A percentile compares a stretch with the other conserved stretches of the same genome.
Conservation (phyloP, 1,140 invertebrate genomes). For the Formica exsecta region DNA sequence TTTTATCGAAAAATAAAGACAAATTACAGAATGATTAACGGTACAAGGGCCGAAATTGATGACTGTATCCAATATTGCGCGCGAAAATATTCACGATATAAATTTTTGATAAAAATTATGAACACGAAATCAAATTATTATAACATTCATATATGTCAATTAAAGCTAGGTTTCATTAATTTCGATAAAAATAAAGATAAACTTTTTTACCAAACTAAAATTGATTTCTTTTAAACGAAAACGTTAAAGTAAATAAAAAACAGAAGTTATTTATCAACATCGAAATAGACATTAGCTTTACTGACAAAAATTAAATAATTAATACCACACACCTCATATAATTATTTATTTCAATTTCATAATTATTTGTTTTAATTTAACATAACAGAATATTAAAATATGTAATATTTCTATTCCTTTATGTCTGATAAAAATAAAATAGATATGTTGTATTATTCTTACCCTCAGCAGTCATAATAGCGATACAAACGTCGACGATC, state of each 20-base stretch:
- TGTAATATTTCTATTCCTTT: not conserved
- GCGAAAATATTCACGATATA: not conserved
- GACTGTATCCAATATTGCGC: not conserved
- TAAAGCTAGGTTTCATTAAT: not conserved
- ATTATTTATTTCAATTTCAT: not conserved
- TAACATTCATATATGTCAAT: not conserved
- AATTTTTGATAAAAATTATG: not conserved
- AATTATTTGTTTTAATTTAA: not conserved
- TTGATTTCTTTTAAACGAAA: not conserved
- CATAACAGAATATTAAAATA: not conserved
- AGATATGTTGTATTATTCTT: not conserved
- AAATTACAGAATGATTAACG: conserved; percentile 14
- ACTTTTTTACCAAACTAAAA: not conserved
- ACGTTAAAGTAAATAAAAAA: not conserved
- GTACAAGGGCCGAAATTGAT: not conserved
- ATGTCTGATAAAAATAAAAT: not conserved
- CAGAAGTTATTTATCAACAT: not conserved
- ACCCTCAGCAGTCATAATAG: not conserved
- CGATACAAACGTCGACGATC: conserved; percentile 9
- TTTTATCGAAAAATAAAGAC: not conserved
- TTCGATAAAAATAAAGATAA: not conserved
- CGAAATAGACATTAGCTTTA: not conserved
- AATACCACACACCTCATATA: not conserved
- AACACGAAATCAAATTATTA: not conserved
- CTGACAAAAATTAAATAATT: not conserved